Base-by-base conservation (phyloP, 2,888 invertebrate species). In the Himalopsyche anomala region DNA sequence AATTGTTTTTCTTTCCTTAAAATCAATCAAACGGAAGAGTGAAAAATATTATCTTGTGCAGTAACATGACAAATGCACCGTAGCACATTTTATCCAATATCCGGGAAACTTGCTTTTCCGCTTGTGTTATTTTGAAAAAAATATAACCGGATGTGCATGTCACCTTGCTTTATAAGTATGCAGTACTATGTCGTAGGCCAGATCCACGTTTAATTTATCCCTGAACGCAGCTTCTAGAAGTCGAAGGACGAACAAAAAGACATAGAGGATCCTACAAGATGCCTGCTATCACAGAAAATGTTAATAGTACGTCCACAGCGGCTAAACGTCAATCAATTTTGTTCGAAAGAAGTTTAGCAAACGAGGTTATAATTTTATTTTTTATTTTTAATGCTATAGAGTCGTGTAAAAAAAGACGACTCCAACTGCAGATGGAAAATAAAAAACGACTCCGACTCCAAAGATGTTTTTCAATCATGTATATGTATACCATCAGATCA, bases 201-300 rank as follows among this genome's bases (percentile, higher is more conserved):
- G 74, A 36, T 74, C 74, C 15, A 36, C 74, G 85, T 85, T 85
- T 83, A 85, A 85, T 85, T 85, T 85, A 74, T 55, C 83, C 55
- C 69, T 81, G 40, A 85, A 84, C 80, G 80, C 84, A 38, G 74
- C 74, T 36, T 28, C 28, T 55, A 80, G 84, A 84, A 84, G 80
- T 81, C 84, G 84, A 84, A 85, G 81, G 85, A 74, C 85, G 85
- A 69, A 81, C 85, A 81, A 85, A 51, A 85, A 81, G 85, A 81
- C 51, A 81, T 55, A 42, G 45, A 56, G 69, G 81, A 85, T 62
- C 85, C 38, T 62, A 51, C 81, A 81, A 62, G 85, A 62, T 69
- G 81, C 81, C 85, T 42, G 51, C 45, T 81, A 81, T 81, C 74
- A 36, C 38, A 36, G 74, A 15, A 36, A 12, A 74, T 74, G 74